These are phyloP conservation scores for Galeopterus variegatus DNA, from an alignment of 2,113 vertebrate species.

Conservation along the genomic window DNA sequence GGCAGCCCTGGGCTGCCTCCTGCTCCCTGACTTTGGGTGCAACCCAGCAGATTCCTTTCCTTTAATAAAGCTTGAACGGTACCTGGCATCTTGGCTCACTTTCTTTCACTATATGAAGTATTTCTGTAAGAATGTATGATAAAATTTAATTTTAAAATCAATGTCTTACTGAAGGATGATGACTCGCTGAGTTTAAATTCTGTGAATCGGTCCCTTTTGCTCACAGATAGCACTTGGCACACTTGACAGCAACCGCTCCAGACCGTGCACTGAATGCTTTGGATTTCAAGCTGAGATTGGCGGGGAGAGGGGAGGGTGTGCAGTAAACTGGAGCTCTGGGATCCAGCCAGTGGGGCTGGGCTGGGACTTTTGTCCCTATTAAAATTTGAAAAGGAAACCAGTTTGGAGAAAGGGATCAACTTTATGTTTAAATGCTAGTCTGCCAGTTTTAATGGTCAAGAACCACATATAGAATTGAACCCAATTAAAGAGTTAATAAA, in stretches of 20 bases:
- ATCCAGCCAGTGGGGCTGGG: neutral
- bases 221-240: neutral
- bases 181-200: neutral
- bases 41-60: no score
- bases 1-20: no score
- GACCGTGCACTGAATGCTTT: neutral
- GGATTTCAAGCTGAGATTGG: neutral
- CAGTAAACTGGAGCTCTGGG: neutral
- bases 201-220: neutral
- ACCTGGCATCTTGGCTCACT: no score
- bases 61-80: no score
- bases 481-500: neutral
- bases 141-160: neutral
- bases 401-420: neutral
- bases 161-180: neutral
- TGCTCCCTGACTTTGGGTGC: no score
- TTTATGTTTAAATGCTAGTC: neutral
- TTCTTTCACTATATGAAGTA: neutral
- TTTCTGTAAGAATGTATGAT: neutral
- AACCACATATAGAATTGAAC: neutral
- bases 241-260: neutral
- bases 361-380: neutral
- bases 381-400: neutral
- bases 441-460: neutral
- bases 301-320: neutral